These are phyloP conservation scores for Ceraclea dissimilis DNA, from an alignment of 2,888 invertebrate genomes.

Conservation along the genomic window DNA sequence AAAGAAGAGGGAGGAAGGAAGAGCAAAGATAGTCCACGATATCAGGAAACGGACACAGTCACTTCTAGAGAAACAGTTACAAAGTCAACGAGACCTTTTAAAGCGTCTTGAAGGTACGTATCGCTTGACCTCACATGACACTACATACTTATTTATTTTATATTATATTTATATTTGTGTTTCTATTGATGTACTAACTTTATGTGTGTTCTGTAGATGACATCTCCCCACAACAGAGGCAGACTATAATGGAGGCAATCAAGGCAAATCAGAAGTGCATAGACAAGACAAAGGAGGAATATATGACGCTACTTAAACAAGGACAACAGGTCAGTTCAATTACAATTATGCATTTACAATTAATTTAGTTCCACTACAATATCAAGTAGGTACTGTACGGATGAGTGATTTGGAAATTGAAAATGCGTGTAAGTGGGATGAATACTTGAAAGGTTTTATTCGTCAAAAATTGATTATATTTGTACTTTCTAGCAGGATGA, in stretches of 20 bases:
- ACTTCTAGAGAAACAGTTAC: constrained; percentile 80
- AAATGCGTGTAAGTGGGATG: too few species aligned
- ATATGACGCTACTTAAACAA: constrained; percentile 36
- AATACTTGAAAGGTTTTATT: not conserved
- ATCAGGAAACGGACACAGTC: constrained; percentile 79
- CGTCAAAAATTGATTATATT: not conserved
- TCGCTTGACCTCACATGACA: too few species aligned
- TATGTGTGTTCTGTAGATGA: not conserved
- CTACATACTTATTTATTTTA: not conserved
- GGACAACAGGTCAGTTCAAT: constrained; percentile 19
- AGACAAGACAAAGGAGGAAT: constrained; percentile 65
- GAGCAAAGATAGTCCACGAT: constrained; percentile 69
- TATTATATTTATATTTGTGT: too few species aligned
- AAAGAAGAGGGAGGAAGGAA: constrained; percentile 37
- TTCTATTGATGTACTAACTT: too few species aligned
- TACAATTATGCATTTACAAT: too few species aligned
- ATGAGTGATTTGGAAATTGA: too few species aligned
- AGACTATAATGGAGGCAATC: constrained; percentile 69
- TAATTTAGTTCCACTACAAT: too few species aligned
- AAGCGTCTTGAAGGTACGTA: constrained; percentile 69
- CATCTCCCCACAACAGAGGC: constrained; percentile 60
- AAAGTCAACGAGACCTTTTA: constrained; percentile 77
- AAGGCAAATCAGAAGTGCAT: constrained; percentile 78
- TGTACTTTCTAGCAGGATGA: constrained; percentile 43
- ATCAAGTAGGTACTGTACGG: too few species aligned